phyloP scores from a whole-genome alignment of 1,140 invertebrate species.

The Caenorhabditis elegans region DNA sequence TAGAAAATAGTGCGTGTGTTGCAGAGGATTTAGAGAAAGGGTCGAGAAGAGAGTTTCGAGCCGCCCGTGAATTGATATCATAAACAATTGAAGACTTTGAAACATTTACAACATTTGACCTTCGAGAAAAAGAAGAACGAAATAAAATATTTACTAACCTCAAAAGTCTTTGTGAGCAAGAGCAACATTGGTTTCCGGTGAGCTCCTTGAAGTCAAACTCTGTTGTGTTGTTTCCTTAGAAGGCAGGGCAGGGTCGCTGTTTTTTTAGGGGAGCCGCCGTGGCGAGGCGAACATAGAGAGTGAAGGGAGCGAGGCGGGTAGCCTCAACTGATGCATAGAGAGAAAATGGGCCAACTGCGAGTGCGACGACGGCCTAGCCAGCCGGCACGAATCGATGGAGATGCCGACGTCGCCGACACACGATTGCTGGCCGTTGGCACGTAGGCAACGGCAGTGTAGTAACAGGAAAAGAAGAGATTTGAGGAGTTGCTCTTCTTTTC shows the following conservation, averaged over 20 bases:
- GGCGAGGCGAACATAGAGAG: slow-evolving; percentile 3
- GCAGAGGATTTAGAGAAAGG: not conserved
- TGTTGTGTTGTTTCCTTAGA: not conserved
- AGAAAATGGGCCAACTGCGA: not conserved
- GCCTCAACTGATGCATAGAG: not conserved
- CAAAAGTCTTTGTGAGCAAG: not conserved
- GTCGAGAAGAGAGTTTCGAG: not conserved
- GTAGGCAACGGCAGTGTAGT: not conserved
- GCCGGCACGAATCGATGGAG: not conserved
- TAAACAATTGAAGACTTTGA: not conserved
- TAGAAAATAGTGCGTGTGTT: not conserved
- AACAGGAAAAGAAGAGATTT: slow-evolving; percentile 19
- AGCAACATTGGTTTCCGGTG: not conserved
- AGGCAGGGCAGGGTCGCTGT: not conserved
- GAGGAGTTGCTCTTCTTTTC: not conserved
- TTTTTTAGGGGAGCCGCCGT: not conserved
- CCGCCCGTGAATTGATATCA: not conserved
- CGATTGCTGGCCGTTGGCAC: slow-evolving; percentile 27
- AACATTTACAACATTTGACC: not conserved
- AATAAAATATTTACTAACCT: not conserved
- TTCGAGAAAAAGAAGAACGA: not conserved
- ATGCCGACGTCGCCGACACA: slow-evolving; percentile 13
- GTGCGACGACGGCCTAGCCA: not conserved
- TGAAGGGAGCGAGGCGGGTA: not conserved
- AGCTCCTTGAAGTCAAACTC: not conserved